Conservation (phyloP, 2,888 invertebrate species). For the Cantharis nigra region DNA sequence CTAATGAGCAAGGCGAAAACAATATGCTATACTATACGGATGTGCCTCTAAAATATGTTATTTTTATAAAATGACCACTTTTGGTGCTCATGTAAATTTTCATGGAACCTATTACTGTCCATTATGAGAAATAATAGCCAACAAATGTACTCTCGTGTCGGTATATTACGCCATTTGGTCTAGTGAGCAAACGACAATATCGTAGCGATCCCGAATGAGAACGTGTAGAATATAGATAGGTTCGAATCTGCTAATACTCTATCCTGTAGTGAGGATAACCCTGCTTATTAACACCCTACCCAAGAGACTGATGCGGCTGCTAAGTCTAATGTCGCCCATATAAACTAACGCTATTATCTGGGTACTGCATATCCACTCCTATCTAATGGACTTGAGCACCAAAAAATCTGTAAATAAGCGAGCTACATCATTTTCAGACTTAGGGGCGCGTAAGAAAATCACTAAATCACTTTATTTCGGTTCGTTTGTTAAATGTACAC, state of each 20-base stretch:
- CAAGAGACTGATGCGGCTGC: slow-evolving; percentile 34
- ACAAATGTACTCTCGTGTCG: slow-evolving; percentile 24
- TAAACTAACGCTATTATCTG: slow-evolving; percentile 30
- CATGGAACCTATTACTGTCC: slow-evolving; percentile 31
- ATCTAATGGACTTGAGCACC: slow-evolving; percentile 33
- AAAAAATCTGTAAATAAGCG: slow-evolving; percentile 28
- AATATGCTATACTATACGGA: background rate
- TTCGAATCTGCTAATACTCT: slow-evolving; percentile 28
- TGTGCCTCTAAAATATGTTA: background rate
- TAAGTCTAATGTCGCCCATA: slow-evolving; percentile 31
- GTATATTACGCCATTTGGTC: slow-evolving; percentile 38
- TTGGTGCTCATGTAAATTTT: background rate
- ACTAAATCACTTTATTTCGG: slow-evolving; percentile 31
- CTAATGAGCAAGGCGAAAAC: background rate
- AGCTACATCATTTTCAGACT: slow-evolving; percentile 28
- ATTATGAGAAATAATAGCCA: slow-evolving; percentile 31
- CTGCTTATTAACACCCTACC: slow-evolving; percentile 40
- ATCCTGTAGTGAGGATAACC: slow-evolving; percentile 33
- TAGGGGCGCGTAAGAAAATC: slow-evolving; percentile 31
- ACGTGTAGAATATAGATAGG: slow-evolving; percentile 26
- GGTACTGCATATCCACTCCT: slow-evolving; percentile 21
- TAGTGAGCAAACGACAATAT: slow-evolving; percentile 36
- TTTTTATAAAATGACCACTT: background rate
- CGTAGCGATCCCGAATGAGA: slow-evolving; percentile 34
- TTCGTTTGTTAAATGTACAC: slow-evolving; percentile 31